phyloP scores from a whole-genome alignment of 2,797 vertebrate species.

The Adelosebastes latens region DNA sequence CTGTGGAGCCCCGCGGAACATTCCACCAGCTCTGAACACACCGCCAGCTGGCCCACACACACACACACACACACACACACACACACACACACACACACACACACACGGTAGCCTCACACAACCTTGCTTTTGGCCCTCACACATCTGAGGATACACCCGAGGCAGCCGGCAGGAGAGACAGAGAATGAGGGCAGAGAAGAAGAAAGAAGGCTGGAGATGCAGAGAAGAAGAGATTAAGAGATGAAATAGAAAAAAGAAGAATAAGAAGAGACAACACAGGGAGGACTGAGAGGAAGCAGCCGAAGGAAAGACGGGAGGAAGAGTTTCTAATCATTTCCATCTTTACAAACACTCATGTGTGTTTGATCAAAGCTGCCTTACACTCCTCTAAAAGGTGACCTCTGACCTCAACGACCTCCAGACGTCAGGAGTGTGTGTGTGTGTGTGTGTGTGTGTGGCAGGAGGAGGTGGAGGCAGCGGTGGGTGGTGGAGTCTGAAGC shows the following conservation, averaged over 20 bases:
- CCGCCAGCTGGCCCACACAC: conserved; percentile 65
- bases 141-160: conserved; percentile 72
- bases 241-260: neutral
- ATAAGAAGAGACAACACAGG: neutral
- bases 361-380: conserved; percentile 64
- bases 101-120: conserved; percentile 56
- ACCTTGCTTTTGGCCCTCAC: conserved; percentile 65
- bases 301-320: neutral
- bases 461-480: conserved; percentile 38
- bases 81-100: conserved; percentile 36
- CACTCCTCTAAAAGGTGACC: conserved; percentile 46
- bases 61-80: conserved; percentile 36
- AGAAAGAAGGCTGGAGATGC: neutral
- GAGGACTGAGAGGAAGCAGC: neutral
- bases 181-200: conserved; percentile 47
- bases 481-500: conserved; percentile 51
- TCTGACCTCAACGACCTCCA: conserved; percentile 52
- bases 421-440: conserved; percentile 21
- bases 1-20: conserved; percentile 65
- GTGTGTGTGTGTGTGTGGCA: conserved; percentile 23
- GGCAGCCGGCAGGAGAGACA: conserved; percentile 43
- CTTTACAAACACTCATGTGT: conserved; percentile 15
- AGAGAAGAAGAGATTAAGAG: neutral
- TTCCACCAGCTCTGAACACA: conserved; percentile 78
- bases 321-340: conserved; percentile 1